Evolutionary conservation across 92 coral and sea anemone genomes (phyloP).

Genomic region (Isaurus tuberculatus): DNA sequence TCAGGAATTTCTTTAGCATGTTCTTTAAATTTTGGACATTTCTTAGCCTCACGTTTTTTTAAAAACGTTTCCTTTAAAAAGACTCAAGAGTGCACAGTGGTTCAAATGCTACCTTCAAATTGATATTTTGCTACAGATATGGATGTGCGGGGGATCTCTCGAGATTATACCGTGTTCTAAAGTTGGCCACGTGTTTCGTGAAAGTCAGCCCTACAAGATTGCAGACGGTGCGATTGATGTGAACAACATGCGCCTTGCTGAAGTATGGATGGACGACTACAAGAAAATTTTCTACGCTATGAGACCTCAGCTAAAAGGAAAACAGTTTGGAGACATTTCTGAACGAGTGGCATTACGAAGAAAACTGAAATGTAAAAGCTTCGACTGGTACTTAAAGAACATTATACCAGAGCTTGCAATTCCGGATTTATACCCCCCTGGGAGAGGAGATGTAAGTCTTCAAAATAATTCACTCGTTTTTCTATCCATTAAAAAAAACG

Average conservation of each 20-base stretch:
- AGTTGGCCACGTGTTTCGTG: constrained; percentile 99
- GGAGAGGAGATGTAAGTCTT: constrained; percentile 89
- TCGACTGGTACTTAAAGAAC: constrained; percentile 91
- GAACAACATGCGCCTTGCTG: constrained; percentile 93
- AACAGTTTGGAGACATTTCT: constrained; percentile 80
- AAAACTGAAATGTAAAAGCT: constrained; percentile 82
- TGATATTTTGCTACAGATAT: constrained; percentile 62
- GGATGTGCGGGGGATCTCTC: constrained; percentile 99
- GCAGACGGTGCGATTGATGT: constrained; percentile 90
- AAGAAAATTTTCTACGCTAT: constrained; percentile 86
- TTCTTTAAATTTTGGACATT: too few species aligned
- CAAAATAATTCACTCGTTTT: not conserved
- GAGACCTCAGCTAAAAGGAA: constrained; percentile 80
- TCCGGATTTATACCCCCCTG: constrained; percentile 92
- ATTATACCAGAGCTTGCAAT: constrained; percentile 87
- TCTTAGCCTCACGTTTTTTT: too few species aligned
- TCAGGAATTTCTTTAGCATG: too few species aligned
- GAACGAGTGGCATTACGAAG: constrained; percentile 76
- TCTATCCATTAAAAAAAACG: too few species aligned
- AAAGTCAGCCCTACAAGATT: constrained; percentile 94
- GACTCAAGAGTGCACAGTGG: not conserved
- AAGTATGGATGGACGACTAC: constrained; percentile 98
- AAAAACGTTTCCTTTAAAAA: too few species aligned
- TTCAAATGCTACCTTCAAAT: not conserved
- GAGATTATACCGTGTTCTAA: constrained; percentile 97